These are phyloP conservation scores for Pristis pectinata DNA, from an alignment of 2,797 vertebrate species.

Conservation along the genomic window DNA sequence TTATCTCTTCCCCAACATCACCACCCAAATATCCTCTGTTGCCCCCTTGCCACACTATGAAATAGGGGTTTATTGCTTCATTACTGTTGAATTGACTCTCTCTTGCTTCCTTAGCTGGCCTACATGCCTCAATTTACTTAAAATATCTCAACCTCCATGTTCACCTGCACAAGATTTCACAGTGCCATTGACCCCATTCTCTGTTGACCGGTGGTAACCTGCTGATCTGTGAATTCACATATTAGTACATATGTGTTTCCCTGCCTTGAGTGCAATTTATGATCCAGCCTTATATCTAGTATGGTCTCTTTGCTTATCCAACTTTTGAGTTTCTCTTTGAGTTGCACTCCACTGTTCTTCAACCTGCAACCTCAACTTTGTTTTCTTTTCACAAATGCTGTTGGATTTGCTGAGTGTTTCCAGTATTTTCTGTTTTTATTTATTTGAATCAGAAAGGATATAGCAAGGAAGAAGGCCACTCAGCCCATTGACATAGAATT, in stretches of 20 bases:
- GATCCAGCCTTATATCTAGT: background rate
- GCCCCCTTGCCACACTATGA: background rate
- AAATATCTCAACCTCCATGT: background rate
- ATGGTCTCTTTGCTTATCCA: background rate
- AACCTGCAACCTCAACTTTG: background rate
- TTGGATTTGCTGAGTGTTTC: background rate
- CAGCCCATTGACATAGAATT: background rate
- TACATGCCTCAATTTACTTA: background rate
- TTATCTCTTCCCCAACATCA: background rate
- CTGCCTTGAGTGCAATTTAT: background rate
- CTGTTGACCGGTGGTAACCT: background rate
- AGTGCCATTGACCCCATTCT: background rate
- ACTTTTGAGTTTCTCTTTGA: background rate
- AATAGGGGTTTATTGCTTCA: background rate
- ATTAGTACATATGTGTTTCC: background rate
- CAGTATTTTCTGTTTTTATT: no score
- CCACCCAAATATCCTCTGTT: background rate
- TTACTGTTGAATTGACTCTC: background rate
- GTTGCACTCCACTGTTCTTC: background rate
- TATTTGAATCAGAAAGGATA: no score
- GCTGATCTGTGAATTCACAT: background rate
- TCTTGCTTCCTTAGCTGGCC: no score
- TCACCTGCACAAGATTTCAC: background rate
- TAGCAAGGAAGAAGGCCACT: no score
- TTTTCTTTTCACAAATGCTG: background rate